Evolutionary conservation across 2,888 invertebrate species (phyloP).

Genomic region (Orgyia antiqua): DNA sequence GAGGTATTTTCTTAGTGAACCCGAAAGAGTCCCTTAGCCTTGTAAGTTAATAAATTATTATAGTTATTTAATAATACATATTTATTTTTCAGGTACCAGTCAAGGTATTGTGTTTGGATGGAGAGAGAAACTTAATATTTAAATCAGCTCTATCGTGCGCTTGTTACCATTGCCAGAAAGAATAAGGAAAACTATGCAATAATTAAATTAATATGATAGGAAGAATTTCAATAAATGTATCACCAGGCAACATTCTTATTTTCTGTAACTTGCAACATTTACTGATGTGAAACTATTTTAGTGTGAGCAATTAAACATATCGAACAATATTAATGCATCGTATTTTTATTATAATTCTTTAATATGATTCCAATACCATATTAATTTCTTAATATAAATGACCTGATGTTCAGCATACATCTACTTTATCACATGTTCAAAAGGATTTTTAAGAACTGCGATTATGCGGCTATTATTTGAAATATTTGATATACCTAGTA

Average conservation of each 20-base stretch:
- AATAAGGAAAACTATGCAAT: conserved; percentile 36
- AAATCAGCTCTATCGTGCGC: conserved; percentile 90
- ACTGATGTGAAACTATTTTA: conserved; percentile 3
- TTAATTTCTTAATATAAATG: too few relatives aligned
- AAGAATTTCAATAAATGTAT: background rate
- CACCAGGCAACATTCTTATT: background rate
- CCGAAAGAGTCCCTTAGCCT: too few relatives aligned
- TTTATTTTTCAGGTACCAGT: conserved; percentile 80
- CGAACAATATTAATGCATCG: conserved; percentile 18
- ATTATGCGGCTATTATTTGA: too few relatives aligned
- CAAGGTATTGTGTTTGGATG: conserved; percentile 87
- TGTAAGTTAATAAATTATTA: too few relatives aligned
- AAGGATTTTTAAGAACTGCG: too few relatives aligned
- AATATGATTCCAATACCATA: too few relatives aligned
- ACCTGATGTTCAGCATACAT: too few relatives aligned
- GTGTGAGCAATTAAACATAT: conserved; percentile 34
- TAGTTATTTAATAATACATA: too few relatives aligned
- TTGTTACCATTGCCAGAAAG: conserved; percentile 92
- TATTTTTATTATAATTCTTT: too few relatives aligned
- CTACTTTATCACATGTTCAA: too few relatives aligned
- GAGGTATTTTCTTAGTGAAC: too few relatives aligned
- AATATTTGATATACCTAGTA: too few relatives aligned
- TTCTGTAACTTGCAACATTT: conserved; percentile 38
- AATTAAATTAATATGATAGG: background rate
- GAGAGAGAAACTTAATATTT: conserved; percentile 86